Evolutionary conservation across 2,113 vertebrate species (phyloP), one percentile per base, ranked within the genome.

Genomic region (Oostethus manadensis): DNA sequence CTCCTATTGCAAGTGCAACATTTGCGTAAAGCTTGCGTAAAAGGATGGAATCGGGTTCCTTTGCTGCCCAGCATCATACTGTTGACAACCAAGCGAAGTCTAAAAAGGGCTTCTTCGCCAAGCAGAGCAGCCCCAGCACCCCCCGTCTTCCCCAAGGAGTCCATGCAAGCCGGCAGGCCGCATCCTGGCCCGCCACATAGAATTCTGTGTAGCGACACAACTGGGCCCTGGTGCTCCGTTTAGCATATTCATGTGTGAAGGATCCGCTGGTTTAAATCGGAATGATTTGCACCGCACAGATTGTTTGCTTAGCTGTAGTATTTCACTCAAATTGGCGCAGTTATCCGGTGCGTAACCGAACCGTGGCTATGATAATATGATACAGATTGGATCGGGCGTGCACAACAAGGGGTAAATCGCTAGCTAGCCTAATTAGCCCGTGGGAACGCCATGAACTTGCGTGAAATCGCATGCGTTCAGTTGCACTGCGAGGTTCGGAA

Each of bases 41-140:
- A 10, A 47, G 15, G 18, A 45, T 22, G 16, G 29, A 42, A 22
- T 70, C 69, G 46, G 51, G 74, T 63, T 16, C 50, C 58, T 63
- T 70, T 63, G 51, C 50, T 59, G 62, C 61, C 51, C 66, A 66
- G 78, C 71, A 80, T 72, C 74, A 63, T 72, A 75, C 66, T 67
- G 71, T 47, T 78, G 68, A 62, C 65, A 78, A 69, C 72, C 68
- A 73, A 84, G 62, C 43, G 56, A 66, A 77, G 71, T 79, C 77
- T 79, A 82, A 87, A 88, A 86, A 88, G 86, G 86, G 86, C 87
- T 65, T 65, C 82, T 85, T 73, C 58, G 61, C 73, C 75, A 74
- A 60, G 14, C 29, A 17, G 51, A 54, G 20, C 10, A 62, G 68
- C 44, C 60, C 63, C 60, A 59, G 81, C 81, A 79, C 83, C 79